Base-by-base conservation (phyloP, 2,888 invertebrate genomes). In the Stratiomys singularior region DNA sequence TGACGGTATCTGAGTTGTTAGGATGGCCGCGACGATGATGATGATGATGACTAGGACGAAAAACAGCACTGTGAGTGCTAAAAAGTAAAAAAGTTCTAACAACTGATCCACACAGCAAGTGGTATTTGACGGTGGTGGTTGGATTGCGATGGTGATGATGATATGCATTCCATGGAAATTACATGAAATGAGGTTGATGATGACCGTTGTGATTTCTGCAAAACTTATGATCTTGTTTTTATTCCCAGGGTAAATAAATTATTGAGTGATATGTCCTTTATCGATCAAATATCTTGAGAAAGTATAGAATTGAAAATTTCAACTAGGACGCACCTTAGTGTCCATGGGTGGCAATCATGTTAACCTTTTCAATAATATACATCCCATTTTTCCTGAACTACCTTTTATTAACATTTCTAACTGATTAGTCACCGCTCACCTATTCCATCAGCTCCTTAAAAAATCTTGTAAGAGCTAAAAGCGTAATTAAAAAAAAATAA, bases 1-100 rank as follows among this genome's bases (percentile, higher is more conserved):
- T n/a, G 52, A 52, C 18, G 4, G 15, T 52, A 52, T 13, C 52
- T 52, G 18, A 13, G 52, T 15, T 18, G 52, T 18, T 13, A 52
- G 5, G 18, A 52, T 52, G 15, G 52, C 44, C 44, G 44, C 44
- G 44, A 44, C 9, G 18, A 52, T 13, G 15, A 52, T 52, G 52
- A 52, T n/a, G n/a, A 52, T 52, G n/a, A 52, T 52, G 52, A 52
- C 52, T 52, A 52, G 52, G 52, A 52, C 52, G 52, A 52, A 52
- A 52, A 52, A 52, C 18, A 52, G 52, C 52, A 9, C 9, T 52
- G 52, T 9, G 18, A 52, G 52, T 52, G 52, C n/a, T 13, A 15
- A 52, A 52, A 2, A 15, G 4, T 5, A 37, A 52, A 52, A 52
- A 52, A 52, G 52, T 52, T 52, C 52, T 52, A 52, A 52, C 52